These are phyloP conservation scores for Pteropus rufus DNA, from an alignment of 2,797 vertebrate species.

Conservation along the genomic window DNA sequence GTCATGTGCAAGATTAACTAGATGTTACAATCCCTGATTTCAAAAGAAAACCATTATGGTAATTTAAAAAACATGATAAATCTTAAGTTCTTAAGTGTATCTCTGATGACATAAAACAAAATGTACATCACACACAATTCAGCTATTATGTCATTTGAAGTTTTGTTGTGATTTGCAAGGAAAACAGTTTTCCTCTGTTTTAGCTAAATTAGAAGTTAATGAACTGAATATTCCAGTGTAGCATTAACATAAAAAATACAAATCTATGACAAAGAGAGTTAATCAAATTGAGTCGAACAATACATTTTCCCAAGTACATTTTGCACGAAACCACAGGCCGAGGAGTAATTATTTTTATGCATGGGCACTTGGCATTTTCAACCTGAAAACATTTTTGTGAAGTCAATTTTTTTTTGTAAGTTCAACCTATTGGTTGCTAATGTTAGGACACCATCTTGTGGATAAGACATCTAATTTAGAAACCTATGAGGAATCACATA, in stretches of 20 bases:
- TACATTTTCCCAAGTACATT: constrained; percentile 45
- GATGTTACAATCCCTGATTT: neutral
- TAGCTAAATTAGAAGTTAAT: constrained; percentile 64
- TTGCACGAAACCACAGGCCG: constrained; percentile 6
- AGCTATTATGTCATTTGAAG: constrained; percentile 36
- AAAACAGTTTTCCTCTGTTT: constrained; percentile 56
- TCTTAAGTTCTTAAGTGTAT: neutral
- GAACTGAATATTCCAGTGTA: constrained; percentile 49
- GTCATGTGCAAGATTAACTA: neutral
- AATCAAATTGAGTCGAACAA: constrained; percentile 32
- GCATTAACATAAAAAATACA: constrained; percentile 64
- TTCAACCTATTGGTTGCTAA: constrained; percentile 55
- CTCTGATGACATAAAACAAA: constrained; percentile 40
- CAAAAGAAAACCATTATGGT: neutral
- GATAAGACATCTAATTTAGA: constrained; percentile 45
- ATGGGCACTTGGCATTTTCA: constrained; percentile 52
- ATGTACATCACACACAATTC: constrained; percentile 9
- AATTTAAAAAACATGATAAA: neutral
- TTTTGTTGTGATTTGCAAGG: constrained; percentile 43
- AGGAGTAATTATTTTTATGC: constrained; percentile 58
- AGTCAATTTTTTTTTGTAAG: neutral
- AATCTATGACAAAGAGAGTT: constrained; percentile 45
- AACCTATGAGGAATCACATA: constrained; percentile 2
- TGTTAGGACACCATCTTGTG: constrained; percentile 82
- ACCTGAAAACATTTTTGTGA: neutral